Conservation (phyloP, 2,113 vertebrate genomes). For the Synodontis membranacea region DNA sequence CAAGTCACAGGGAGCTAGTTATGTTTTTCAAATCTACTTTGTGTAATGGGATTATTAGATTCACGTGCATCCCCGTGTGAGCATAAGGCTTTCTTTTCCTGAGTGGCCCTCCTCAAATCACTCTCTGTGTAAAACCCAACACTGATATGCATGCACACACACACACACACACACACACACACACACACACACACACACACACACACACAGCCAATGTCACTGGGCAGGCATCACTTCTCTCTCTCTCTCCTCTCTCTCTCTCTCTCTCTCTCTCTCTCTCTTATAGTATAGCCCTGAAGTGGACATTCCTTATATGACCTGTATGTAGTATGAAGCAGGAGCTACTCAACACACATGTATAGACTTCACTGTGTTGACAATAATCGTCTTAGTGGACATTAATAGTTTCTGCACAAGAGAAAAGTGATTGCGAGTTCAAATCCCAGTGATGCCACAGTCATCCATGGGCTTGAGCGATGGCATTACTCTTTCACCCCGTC, state of each 20-base stretch:
- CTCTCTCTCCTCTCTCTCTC: background rate
- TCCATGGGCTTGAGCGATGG: background rate
- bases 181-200: background rate
- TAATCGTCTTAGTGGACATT: background rate
- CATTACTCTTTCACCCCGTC: background rate
- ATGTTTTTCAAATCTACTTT: background rate
- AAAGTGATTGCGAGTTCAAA: background rate
- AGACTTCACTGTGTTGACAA: background rate
- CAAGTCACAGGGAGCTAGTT: constrained; percentile 52
- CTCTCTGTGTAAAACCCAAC: constrained; percentile 38
- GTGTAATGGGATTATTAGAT: constrained; percentile 47
- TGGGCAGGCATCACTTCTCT: background rate
- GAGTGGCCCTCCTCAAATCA: background rate
- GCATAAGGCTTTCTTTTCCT: constrained; percentile 34
- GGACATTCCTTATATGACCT: constrained; percentile 61
- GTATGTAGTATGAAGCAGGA: constrained; percentile 5
- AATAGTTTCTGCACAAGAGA: background rate
- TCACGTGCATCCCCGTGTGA: constrained; percentile 18
- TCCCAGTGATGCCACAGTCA: background rate
- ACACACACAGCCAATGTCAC: background rate
- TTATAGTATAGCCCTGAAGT: constrained; percentile 32
- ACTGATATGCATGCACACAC: background rate
- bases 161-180: background rate
- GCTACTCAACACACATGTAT: background rate
- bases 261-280: constrained; percentile 31